These are phyloP conservation scores for Sarcophaga bullata DNA, from an alignment of 1,140 invertebrate species.

Conservation along the genomic window DNA sequence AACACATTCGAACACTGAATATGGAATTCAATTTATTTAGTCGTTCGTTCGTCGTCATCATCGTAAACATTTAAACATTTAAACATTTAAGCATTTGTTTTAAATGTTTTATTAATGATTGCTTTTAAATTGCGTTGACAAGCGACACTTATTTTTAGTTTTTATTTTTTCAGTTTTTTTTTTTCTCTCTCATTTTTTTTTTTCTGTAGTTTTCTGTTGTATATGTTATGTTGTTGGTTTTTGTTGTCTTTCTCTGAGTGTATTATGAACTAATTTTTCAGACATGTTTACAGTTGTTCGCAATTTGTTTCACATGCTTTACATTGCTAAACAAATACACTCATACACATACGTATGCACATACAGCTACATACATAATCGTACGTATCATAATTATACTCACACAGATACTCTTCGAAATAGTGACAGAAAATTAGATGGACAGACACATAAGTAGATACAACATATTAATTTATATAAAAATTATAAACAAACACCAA, in stretches of 20 bases:
- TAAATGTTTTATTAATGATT: constrained; percentile 41
- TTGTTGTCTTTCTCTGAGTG: constrained; percentile 7
- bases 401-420: neutral
- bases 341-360: neutral
- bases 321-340: constrained; percentile 38
- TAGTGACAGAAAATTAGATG: neutral
- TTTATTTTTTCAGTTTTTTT: neutral
- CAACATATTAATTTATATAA: constrained; percentile 21
- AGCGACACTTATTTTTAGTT: constrained; percentile 35
- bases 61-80: neutral
- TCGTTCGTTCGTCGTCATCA: no score
- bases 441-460: neutral
- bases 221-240: neutral
- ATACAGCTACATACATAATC: neutral
- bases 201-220: neutral
- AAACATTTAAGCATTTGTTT: constrained; percentile 36
- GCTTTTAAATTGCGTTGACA: constrained; percentile 41
- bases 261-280: constrained; percentile 41
- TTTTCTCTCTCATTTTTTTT: neutral
- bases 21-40: neutral
- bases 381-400: neutral
- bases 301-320: constrained; percentile 41
- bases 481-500: constrained; percentile 1
- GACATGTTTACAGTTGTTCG: constrained; percentile 41
- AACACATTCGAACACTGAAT: neutral